Evolutionary conservation across 2,113 vertebrate species (phyloP).

Genomic region (Halcyon malimbica): DNA sequence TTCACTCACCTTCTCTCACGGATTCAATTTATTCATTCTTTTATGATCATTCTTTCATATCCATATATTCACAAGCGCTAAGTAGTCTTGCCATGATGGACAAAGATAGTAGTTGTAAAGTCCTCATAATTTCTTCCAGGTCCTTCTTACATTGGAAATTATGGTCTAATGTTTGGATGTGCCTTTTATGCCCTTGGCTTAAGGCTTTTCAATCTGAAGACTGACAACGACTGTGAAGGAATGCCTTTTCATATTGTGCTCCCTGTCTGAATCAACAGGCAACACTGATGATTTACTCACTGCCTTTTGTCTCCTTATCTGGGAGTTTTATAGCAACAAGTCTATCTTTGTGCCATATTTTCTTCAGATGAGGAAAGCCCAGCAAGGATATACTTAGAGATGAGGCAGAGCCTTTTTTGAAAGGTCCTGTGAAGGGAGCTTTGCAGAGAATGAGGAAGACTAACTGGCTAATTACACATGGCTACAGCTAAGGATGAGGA

Average conservation of each 20-base stretch:
- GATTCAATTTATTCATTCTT: background rate
- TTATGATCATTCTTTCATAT: background rate
- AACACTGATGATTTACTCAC: background rate
- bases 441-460: background rate
- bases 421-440: background rate
- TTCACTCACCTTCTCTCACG: background rate
- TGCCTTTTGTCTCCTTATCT: background rate
- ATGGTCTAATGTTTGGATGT: background rate
- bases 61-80: background rate
- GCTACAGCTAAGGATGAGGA: background rate
- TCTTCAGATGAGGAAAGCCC: background rate
- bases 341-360: background rate
- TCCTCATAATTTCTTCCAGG: background rate
- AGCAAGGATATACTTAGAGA: background rate
- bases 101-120: background rate
- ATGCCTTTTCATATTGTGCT: background rate
- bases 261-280: background rate
- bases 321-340: background rate
- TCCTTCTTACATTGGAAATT: background rate
- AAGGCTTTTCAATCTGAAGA: background rate
- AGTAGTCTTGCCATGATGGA: background rate
- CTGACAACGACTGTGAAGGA: background rate
- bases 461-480: background rate
- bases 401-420: background rate
- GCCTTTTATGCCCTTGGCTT: background rate